These are phyloP conservation scores for Percina caprodes DNA, from an alignment of 2,113 vertebrate species.

Conservation along the genomic window DNA sequence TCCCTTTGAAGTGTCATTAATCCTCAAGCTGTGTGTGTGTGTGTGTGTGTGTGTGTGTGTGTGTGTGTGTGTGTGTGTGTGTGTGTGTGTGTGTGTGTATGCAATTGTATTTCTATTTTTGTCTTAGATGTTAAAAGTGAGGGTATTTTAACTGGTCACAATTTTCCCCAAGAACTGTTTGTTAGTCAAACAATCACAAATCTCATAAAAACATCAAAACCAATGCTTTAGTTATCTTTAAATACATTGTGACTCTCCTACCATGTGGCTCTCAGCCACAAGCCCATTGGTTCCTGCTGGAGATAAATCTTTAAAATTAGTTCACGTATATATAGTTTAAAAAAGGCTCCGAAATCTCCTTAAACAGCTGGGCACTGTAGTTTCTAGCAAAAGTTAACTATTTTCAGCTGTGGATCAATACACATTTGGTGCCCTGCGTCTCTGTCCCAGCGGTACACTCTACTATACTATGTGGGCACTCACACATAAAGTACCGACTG, in stretches of 20 bases:
- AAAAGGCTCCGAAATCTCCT: not conserved
- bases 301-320: not conserved
- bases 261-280: not conserved
- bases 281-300: not conserved
- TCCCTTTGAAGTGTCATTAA: slow-evolving; percentile 72
- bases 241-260: not conserved
- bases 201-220: not conserved
- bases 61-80: slow-evolving; percentile 7
- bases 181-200: not conserved
- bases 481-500: too few species aligned
- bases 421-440: not conserved
- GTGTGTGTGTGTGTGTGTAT: slow-evolving; percentile 8
- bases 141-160: not conserved
- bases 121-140: not conserved
- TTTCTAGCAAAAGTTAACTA: not conserved
- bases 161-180: not conserved
- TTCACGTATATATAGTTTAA: not conserved
- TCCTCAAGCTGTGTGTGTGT: slow-evolving; percentile 31
- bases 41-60: slow-evolving; percentile 9
- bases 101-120: slow-evolving; percentile 10
- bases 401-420: not conserved
- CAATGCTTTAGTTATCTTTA: not conserved
- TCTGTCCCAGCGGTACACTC: not conserved
- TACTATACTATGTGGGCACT: too few species aligned
- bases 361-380: not conserved